These are phyloP conservation scores for Coenonympha glycerion DNA, from an alignment of 2,888 invertebrate genomes.

Conservation along the genomic window DNA sequence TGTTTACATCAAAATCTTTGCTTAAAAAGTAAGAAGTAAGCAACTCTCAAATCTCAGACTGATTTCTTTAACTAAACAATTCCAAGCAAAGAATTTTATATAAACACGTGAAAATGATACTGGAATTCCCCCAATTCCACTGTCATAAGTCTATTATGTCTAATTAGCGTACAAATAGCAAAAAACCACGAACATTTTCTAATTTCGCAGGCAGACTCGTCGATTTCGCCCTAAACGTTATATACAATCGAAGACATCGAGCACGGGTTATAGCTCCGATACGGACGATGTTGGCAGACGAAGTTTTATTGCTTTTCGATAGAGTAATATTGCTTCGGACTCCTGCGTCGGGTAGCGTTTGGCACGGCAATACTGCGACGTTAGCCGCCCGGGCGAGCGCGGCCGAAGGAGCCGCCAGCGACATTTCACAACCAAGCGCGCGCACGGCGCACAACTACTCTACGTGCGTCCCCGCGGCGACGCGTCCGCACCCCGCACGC, in stretches of 20 bases:
- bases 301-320: constrained; percentile 43
- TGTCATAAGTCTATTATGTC: no score
- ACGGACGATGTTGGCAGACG: constrained; percentile 3
- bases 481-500: neutral
- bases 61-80: no score
- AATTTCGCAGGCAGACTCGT: no score
- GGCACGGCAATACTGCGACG: constrained; percentile 49
- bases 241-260: neutral
- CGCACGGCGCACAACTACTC: constrained; percentile 18
- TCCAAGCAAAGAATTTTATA: no score
- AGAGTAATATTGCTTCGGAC: constrained; percentile 53
- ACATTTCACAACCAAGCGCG: constrained; percentile 64
- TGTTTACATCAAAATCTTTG: no score
- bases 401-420: constrained; percentile 39
- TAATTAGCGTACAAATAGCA: no score
- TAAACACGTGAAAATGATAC: no score
- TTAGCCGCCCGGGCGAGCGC: no score
- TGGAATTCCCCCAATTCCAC: no score
- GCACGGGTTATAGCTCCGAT: neutral
- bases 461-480: constrained; percentile 1
- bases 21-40: no score
- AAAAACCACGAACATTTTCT: no score
- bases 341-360: constrained; percentile 41
- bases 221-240: neutral
- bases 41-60: no score